Evolutionary conservation across 1,140 invertebrate species (phyloP).

Genomic region (Probaryconus sp.): DNA sequence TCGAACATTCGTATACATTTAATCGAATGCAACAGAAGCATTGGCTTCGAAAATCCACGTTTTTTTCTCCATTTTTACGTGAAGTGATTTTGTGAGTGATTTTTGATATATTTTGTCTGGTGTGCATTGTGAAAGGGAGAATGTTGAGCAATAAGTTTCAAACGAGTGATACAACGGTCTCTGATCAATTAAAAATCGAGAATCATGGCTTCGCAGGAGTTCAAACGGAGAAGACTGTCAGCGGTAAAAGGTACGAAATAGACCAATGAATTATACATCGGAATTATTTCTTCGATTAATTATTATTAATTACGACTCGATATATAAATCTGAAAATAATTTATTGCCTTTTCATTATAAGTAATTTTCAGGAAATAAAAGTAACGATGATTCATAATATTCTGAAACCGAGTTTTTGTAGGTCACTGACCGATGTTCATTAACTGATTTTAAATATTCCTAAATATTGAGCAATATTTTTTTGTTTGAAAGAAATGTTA

Average conservation of each 20-base stretch:
- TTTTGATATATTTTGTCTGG: conserved; percentile 1
- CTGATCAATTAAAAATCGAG: conserved; percentile 18
- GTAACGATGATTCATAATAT: no score
- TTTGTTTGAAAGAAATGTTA: no score
- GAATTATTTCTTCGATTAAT: no score
- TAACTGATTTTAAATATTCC: no score
- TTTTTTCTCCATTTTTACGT: no score
- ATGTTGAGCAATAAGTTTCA: conserved; percentile 6
- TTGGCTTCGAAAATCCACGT: not conserved
- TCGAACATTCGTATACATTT: conserved; percentile 15
- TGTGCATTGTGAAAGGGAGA: conserved; percentile 2
- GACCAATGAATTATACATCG: not conserved
- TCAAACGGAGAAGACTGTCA: not conserved
- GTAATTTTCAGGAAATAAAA: no score
- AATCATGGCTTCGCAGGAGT: conserved; percentile 6
- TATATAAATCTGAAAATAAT: no score
- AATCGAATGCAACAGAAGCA: conserved; percentile 6
- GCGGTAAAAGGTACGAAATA: conserved; percentile 6
- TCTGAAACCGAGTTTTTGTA: no score
- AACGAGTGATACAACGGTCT: not conserved
- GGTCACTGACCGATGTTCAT: no score
- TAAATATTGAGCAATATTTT: no score
- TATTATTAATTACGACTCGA: no score
- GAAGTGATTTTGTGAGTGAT: not conserved
- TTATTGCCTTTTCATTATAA: no score